phyloP scores from a whole-genome alignment of 2,797 vertebrate species.

The Tympanoctomys barrerae region DNA sequence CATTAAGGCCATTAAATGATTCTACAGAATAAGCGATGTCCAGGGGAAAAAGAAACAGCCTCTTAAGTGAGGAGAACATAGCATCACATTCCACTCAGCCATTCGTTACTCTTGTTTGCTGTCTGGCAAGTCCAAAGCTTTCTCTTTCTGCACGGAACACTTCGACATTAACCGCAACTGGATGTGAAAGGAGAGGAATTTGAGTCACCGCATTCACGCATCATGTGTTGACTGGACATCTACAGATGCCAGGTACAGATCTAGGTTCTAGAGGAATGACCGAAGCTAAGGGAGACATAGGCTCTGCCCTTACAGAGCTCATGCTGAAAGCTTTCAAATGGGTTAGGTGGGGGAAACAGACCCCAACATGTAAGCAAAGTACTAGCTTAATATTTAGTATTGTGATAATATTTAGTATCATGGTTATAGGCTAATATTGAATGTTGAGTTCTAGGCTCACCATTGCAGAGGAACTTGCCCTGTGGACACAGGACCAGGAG shows the following conservation, averaged over 20 bases:
- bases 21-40: not conserved
- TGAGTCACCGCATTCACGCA: not conserved
- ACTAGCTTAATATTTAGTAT: conserved; percentile 4
- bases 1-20: not conserved
- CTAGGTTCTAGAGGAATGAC: not conserved
- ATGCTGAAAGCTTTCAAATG: not conserved
- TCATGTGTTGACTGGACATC: not conserved
- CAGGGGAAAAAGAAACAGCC: not conserved
- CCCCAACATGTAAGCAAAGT: not conserved
- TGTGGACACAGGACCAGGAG: not conserved
- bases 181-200: not conserved
- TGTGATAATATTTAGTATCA: not conserved
- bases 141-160: not conserved
- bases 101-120: not conserved
- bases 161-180: conserved; percentile 14
- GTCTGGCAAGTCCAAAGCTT: not conserved
- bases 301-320: not conserved
- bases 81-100: not conserved
- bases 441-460: not conserved
- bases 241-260: not conserved
- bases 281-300: not conserved
- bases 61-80: not conserved
- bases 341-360: not conserved
- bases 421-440: no score
- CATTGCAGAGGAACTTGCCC: not conserved